Conservation (phyloP, 2,113 vertebrate genomes). For the Empidonax traillii region DNA sequence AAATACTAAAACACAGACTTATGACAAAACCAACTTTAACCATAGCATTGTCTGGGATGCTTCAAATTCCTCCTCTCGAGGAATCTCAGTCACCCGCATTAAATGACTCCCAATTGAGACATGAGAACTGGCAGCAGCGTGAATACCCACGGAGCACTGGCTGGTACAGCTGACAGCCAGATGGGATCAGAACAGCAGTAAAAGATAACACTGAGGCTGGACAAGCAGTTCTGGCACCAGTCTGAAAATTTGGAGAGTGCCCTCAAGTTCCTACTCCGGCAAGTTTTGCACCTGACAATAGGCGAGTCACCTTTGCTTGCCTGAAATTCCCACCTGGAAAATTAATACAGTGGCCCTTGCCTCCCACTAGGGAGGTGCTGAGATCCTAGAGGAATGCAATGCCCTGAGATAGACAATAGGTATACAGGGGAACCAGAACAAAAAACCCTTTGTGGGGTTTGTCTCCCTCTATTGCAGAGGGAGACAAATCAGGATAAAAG, state of each 20-base stretch:
- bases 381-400: not conserved
- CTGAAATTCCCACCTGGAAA: not conserved
- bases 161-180: conserved; percentile 51
- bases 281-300: not conserved
- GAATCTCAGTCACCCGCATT: conserved; percentile 29
- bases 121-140: conserved; percentile 34
- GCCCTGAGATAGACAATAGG: not conserved
- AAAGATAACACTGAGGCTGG: not conserved
- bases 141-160: conserved; percentile 29
- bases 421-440: not conserved
- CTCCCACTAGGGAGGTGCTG: not conserved
- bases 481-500: not conserved
- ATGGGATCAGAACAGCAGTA: conserved; percentile 11
- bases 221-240: not conserved
- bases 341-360: not conserved
- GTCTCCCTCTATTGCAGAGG: not conserved
- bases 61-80: conserved; percentile 32
- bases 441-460: not conserved
- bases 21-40: not conserved
- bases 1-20: not conserved
- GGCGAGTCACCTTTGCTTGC: not conserved
- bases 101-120: conserved; percentile 45
- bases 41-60: conserved; percentile 43
- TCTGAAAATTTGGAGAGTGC: not conserved
- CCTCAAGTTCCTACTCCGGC: not conserved